Evolutionary conservation across 2,113 vertebrate genomes (phyloP).

Genomic region (Apteryx owenii): DNA sequence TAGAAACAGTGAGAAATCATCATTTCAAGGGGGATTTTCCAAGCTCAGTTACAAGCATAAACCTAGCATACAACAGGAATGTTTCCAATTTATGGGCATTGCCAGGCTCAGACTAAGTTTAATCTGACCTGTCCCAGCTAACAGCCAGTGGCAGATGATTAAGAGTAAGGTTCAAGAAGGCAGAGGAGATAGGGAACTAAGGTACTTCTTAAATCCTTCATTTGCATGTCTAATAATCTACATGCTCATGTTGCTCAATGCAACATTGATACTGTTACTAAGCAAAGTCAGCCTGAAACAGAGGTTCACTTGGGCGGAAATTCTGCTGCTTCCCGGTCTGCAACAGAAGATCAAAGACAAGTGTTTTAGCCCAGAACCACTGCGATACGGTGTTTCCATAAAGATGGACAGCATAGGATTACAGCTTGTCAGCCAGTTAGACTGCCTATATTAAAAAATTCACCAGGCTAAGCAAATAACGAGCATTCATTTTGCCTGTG

Average conservation of each 20-base stretch:
- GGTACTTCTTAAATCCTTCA: background rate
- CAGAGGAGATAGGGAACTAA: background rate
- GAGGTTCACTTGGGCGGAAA: background rate
- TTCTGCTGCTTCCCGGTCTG: background rate
- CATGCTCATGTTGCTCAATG: background rate
- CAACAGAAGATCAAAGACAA: background rate
- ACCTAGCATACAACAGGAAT: background rate
- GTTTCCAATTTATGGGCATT: background rate
- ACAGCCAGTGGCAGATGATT: background rate
- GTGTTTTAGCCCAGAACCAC: background rate
- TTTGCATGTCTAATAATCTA: background rate
- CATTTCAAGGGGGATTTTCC: background rate
- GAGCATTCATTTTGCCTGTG: background rate
- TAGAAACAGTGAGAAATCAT: constrained; percentile 1
- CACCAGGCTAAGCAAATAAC: background rate
- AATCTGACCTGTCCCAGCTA: background rate
- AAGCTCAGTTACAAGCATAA: background rate
- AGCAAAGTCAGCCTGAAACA: background rate
- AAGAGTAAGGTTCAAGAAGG: background rate
- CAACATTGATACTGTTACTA: background rate
- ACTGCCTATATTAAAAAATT: background rate
- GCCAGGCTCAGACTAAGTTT: background rate
- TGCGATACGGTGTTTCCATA: background rate
- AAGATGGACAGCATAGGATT: background rate
- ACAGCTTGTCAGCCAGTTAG: background rate